Evolutionary conservation across 53 echinoderm and acorn worm species (phyloP), one percentile per base, ranked within the genome.

Genomic region (Henricia sp.): DNA sequence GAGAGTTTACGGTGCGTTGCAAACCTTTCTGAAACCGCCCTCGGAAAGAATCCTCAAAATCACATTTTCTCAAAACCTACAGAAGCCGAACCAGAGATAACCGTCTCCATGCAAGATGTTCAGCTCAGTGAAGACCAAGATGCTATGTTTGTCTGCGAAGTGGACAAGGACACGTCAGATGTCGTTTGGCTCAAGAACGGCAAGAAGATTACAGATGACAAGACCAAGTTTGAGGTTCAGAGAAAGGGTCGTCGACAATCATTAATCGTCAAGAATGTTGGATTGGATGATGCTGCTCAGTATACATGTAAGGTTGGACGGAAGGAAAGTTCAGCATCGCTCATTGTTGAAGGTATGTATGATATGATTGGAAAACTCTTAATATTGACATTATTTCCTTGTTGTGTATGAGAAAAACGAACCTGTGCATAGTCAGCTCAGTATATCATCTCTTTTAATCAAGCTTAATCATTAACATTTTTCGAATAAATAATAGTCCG

Each of bases 321-420:
- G 51, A 85, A 50, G 21, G 77, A 92, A 48, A 90, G 72, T 9
- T 52, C 90, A 71, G 94, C 99, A 10, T 76, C 90, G 17, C 82
- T 97, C 30, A 84, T 65, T 56, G 99, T 97, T 3, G 70, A 90
- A 88, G 94, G 99, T 97, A 90, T n/a, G n/a, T n/a, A n/a, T n/a
- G n/a, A n/a, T n/a, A n/a, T n/a, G n/a, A n/a, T n/a, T n/a, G n/a
- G n/a, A n/a, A n/a, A n/a, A n/a, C n/a, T n/a, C n/a, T n/a, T n/a
- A n/a, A n/a, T n/a, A n/a, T n/a, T n/a, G n/a, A n/a, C n/a, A n/a
- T n/a, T n/a, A n/a, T n/a, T n/a, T n/a, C n/a, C n/a, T n/a, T n/a
- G n/a, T n/a, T n/a, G n/a, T n/a, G n/a, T n/a, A n/a, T n/a, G n/a
- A n/a, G n/a, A n/a, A n/a, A n/a, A n/a, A n/a, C n/a, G n/a, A n/a